These are phyloP conservation scores for Pseudococcus jackbeardsleyi DNA, from an alignment of 2,888 invertebrate species.

Conservation along the genomic window DNA sequence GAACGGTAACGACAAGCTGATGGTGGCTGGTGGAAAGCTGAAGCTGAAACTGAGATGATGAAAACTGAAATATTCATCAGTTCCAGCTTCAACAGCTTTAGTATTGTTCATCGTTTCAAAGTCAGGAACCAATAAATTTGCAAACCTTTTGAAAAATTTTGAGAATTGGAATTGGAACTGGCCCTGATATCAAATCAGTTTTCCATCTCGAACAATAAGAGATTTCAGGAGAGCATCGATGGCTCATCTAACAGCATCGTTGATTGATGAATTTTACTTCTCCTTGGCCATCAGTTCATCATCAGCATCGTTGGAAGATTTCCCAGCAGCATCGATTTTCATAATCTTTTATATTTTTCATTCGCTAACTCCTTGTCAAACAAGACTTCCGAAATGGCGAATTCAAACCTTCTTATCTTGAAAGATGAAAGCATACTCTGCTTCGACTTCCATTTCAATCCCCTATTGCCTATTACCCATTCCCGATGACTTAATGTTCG, in stretches of 20 bases:
- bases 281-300: neutral
- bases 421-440: neutral
- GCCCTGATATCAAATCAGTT: no score
- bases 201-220: no score
- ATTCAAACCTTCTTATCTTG: constrained; percentile 19
- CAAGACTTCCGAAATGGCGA: neutral
- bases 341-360: constrained; percentile 41
- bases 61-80: no score
- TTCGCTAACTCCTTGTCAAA: neutral
- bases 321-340: neutral
- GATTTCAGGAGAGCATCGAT: no score
- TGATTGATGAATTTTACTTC: neutral
- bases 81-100: no score
- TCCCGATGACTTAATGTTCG: constrained; percentile 46
- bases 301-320: neutral
- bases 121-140: no score
- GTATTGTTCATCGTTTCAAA: no score
- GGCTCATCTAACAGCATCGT: neutral
- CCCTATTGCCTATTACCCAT: neutral
- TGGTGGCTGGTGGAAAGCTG: no score
- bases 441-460: constrained; percentile 21
- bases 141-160: no score
- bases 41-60: no score
- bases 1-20: no score
- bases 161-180: no score